A percentile compares a stretch with the other conserved stretches of the same genome.
phyloP scores from a whole-genome alignment of 2,113 vertebrate species.

The Cinclus mexicanus region DNA sequence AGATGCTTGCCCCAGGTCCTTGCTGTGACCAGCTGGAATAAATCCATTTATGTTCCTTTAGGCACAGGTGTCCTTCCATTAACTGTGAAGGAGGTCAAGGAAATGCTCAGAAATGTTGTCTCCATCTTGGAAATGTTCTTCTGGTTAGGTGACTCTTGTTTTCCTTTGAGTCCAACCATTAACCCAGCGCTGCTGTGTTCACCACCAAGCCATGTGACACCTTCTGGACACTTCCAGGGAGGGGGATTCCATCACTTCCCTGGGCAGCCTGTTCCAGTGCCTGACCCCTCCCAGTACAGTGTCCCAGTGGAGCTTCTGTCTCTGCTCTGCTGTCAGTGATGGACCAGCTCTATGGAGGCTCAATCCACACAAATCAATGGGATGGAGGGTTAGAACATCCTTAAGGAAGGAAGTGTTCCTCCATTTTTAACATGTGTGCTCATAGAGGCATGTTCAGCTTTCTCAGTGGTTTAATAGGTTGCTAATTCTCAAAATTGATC shows the following conservation, averaged over 20 bases:
- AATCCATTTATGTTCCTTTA: neutral
- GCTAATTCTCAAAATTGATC: no score
- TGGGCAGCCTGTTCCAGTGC: neutral
- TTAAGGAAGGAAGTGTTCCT: neutral
- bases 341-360: rapidly evolving
- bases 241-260: neutral
- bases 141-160: neutral
- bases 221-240: neutral
- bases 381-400: neutral
- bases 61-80: neutral
- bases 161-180: neutral
- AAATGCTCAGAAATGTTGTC: neutral
- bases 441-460: no score
- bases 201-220: neutral
- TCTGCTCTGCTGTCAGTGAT: neutral
- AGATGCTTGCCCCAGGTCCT: neutral
- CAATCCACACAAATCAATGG: neutral
- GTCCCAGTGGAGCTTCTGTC: neutral
- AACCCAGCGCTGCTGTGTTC: neutral
- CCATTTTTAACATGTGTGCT: no score
- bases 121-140: neutral
- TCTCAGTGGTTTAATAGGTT: no score
- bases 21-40: neutral
- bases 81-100: neutral
- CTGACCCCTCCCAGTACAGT: neutral